Evolutionary conservation across 92 coral and sea anemone genomes (phyloP).

Genomic region (Muricea muricata): DNA sequence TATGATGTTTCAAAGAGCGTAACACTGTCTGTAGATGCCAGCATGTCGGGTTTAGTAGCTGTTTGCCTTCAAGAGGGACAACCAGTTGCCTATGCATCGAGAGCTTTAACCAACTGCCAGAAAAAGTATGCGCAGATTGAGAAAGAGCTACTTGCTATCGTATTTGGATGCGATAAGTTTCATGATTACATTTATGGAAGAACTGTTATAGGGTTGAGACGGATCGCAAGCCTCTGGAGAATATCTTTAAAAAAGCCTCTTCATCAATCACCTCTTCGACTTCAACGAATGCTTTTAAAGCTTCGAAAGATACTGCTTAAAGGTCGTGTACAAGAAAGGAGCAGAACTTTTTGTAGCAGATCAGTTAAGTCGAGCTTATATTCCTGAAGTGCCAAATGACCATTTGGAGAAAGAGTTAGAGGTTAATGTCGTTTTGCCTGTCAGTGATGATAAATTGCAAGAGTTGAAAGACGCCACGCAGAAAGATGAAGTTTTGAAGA

Average conservation of each 20-base stretch:
- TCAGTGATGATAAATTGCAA: not conserved
- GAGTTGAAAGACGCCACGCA: not conserved
- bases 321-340: not conserved
- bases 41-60: not conserved
- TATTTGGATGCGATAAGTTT: slow-evolving; percentile 53
- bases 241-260: slow-evolving; percentile 36
- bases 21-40: not conserved
- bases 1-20: not conserved
- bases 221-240: slow-evolving; percentile 65
- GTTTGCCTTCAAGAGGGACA: not conserved
- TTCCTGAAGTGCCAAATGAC: not conserved
- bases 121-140: slow-evolving; percentile 9
- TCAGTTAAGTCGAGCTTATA: not conserved
- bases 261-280: not conserved
- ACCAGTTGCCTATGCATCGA: not conserved
- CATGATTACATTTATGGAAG: slow-evolving; percentile 60
- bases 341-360: not conserved
- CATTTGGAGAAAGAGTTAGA: not conserved
- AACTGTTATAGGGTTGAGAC: slow-evolving; percentile 61
- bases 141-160: slow-evolving; percentile 27
- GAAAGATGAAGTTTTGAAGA: not conserved
- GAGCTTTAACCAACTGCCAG: not conserved
- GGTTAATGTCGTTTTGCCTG: not conserved
- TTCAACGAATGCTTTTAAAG: not conserved
- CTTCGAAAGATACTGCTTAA: not conserved